Conservation (phyloP, 2,113 vertebrate species). For the Scytalopus superciliaris region DNA sequence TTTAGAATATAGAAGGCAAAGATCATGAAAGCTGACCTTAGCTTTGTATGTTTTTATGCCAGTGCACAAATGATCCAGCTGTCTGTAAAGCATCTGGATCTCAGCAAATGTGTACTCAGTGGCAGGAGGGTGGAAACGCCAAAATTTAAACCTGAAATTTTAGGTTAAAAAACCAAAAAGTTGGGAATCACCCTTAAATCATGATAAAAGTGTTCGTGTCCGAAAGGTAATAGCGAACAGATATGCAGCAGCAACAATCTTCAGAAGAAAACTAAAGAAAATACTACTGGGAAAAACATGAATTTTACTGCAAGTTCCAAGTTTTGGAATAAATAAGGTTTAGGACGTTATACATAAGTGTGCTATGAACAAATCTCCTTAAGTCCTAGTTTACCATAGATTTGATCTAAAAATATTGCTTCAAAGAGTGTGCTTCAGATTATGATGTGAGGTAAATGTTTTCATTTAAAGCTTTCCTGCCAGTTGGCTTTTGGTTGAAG, state of each 20-base stretch:
- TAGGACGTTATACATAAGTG: neutral
- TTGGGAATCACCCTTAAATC: neutral
- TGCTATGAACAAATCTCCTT: neutral
- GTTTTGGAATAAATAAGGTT: neutral
- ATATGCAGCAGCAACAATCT: neutral
- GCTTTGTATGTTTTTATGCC: neutral
- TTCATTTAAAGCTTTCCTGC: neutral
- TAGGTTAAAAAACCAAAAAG: neutral
- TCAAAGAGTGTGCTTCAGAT: neutral
- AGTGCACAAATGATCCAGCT: neutral
- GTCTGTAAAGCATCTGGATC: neutral
- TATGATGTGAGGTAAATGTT: neutral
- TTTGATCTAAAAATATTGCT: constrained; percentile 1
- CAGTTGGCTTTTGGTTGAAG: neutral
- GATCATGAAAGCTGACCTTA: neutral
- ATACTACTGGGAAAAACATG: neutral
- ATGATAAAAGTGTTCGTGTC: neutral
- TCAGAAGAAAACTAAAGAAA: neutral
- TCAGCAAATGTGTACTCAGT: neutral
- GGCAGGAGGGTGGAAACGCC: neutral
- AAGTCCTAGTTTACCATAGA: neutral
- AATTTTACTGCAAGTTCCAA: neutral
- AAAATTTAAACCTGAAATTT: neutral
- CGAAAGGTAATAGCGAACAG: neutral
- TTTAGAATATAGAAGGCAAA: neutral